Conservation (phyloP, 2,113 vertebrate species). For the Physeter macrocephalus region DNA sequence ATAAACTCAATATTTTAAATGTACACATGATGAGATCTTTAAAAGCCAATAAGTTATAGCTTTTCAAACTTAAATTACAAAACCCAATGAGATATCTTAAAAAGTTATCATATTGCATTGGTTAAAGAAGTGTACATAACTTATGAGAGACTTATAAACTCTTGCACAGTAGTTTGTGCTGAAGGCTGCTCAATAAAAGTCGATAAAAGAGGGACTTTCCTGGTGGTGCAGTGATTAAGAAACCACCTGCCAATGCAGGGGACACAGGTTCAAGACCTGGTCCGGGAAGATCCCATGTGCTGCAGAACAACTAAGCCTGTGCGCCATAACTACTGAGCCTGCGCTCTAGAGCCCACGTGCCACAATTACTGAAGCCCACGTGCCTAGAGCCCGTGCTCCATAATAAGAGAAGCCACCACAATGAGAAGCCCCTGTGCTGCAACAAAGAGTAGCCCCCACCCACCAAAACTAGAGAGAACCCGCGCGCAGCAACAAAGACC, state of each 20-base stretch:
- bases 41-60: neutral
- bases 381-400: neutral
- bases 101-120: neutral
- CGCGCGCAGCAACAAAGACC: no score
- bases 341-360: neutral
- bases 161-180: neutral
- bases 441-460: neutral
- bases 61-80: neutral
- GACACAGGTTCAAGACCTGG: neutral
- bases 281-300: neutral
- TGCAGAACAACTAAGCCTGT: fast-evolving
- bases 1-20: neutral
- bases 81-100: neutral
- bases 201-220: neutral
- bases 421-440: fast-evolving
- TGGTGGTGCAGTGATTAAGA: neutral
- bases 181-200: neutral
- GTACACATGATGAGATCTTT: neutral
- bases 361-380: no score
- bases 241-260: neutral
- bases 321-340: neutral
- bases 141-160: neutral
- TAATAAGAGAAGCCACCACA: fast-evolving
- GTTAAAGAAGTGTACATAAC: neutral
- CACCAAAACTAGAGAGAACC: neutral